Base-by-base conservation (phyloP, 2,113 vertebrate genomes). In the Gorilla gorilla region DNA sequence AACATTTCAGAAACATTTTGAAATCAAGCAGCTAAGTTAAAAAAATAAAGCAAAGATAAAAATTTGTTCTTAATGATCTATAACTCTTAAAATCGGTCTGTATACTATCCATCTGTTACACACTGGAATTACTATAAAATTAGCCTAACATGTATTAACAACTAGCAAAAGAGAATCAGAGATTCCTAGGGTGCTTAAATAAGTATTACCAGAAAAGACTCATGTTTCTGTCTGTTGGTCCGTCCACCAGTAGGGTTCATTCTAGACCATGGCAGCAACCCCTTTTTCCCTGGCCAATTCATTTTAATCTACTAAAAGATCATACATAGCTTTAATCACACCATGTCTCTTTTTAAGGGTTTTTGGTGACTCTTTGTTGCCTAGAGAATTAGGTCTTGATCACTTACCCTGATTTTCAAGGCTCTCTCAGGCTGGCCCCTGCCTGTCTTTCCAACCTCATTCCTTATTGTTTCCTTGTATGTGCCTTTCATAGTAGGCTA, bases 1-100 rank as follows among this genome's bases (percentile, higher is more conserved):
- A 89, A 80, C 22, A 92, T 87, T 87, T 13, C 90, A 20, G 68
- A 93, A 93, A 82, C 18, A 92, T 73, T 97, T 93, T 94, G 20
- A 95, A 89, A 89, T 96, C 86, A 89, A 91, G 61, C 70, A 93
- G 43, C 35, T 78, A n/a, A 78, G 9, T 76, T 48, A 20, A 82
- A 72, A 81, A 72, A 45, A 61, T n/a, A 64, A 64, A 94, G 30
- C 20, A 86, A 48, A 81, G 52, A 43, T 73, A 50, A 95, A 88
- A 88, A 23, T 50, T 73, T 81, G 6, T 87, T 84, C 48, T 89
- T 85, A 73, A 32, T 81, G 64, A 76, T 85, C 38, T 94, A 48
- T 86, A 84, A 76, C 38, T 89, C 25, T 72, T 89, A 93, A 57
- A 76, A n/a, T 57, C 68, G 93, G 23, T 90, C 23, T 91, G 3